These are phyloP conservation scores for Brenthis hecate DNA, from an alignment of 2,888 invertebrate species.

Conservation along the genomic window DNA sequence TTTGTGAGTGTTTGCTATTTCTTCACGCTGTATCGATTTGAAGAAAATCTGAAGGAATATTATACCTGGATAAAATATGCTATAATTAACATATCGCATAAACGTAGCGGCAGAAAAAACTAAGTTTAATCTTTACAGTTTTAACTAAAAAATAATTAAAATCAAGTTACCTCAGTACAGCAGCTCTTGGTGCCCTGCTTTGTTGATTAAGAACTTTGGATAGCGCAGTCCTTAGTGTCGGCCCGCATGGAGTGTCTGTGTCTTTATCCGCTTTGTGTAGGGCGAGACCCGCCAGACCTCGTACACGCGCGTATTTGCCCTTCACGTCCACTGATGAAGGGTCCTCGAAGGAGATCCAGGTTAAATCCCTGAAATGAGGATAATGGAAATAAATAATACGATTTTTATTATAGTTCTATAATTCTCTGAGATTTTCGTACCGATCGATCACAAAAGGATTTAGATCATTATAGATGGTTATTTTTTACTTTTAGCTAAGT, in stretches of 20 bases:
- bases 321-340: conserved; percentile 87
- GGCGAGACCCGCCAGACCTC: conserved; percentile 87
- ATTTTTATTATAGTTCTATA: background rate
- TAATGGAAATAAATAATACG: background rate
- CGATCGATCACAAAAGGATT: background rate
- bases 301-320: conserved; percentile 87
- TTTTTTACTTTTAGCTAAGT: too few species aligned
- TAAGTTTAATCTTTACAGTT: too few species aligned
- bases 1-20: too few species aligned
- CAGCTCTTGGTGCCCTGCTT: conserved; percentile 84
- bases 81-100: too few species aligned
- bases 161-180: conserved; percentile 76
- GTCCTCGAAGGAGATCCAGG: conserved; percentile 91
- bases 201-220: conserved; percentile 82
- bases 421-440: background rate
- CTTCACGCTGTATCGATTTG: too few species aligned
- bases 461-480: background rate
- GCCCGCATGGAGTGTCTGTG: conserved; percentile 76
- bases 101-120: background rate
- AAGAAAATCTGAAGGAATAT: too few species aligned
- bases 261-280: conserved; percentile 83
- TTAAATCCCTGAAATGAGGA: conserved; percentile 75
- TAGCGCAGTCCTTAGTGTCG: conserved; percentile 72
- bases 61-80: too few species aligned
- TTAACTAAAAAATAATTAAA: background rate